Base-by-base conservation (phyloP, 1,140 invertebrate species). In the Procambarus virginalis region DNA sequence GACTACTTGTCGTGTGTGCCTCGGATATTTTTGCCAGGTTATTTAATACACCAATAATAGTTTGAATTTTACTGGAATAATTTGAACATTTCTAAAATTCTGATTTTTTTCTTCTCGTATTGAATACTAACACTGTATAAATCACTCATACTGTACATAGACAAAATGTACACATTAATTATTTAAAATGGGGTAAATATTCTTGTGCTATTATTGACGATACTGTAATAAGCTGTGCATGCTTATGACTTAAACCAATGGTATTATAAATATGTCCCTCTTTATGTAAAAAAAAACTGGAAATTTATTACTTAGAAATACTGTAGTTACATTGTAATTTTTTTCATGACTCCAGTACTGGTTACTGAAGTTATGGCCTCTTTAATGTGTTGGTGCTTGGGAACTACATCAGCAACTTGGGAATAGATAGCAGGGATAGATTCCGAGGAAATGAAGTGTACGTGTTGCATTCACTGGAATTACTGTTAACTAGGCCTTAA, bases 381-480 rank as follows among this genome's bases (percentile, higher is more conserved):
- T 58, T 80, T 51, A n/a, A 80, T 80, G 22, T 80, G 58, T 80
- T 80, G 78, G 78, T 80, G 78, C 78, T 80, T 55, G 49, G 78
- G 78, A 80, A 22, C n/a, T 80, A 80, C 49, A 55, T 58, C 55
- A 55, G n/a, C 17, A 80, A n/a, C 22, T 80, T 80, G 22, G 46
- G 20, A 20, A 55, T 79, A 79, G 22, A 79, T 3, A 5, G 60
- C 12, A 64, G 17, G 12, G 60, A 20, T 64, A 64, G 60, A 64
- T 20, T 20, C 60, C 2, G 60, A 17, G 60, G 60, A 17, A 64
- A 14, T 4, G 2, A 64, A 20, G 1, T 17, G 17, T 64, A 4
- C 60, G 1, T 3, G 3, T 64, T 64, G 10, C 4, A 64, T 4
- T 64, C 17, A 6, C 4, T 64, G 12, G 12, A 12, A 55, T 55